phyloP scores from a whole-genome alignment of 2,113 vertebrate species.

The Epinephelus fuscoguttatus region DNA sequence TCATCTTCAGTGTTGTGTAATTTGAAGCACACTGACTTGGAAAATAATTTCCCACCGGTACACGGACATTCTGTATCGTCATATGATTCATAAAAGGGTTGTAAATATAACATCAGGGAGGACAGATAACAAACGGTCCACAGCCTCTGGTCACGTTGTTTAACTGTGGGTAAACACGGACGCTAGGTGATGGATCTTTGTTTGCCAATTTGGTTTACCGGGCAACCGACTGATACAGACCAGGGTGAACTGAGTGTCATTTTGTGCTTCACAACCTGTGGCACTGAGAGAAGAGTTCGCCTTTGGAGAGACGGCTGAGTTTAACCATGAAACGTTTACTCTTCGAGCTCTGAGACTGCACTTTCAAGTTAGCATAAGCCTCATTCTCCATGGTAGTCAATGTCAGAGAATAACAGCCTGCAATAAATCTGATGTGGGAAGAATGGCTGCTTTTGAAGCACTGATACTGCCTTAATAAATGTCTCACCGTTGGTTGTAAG shows the following conservation, averaged over 20 bases:
- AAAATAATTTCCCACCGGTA: slow-evolving; percentile 30
- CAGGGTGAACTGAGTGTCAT: slow-evolving; percentile 11
- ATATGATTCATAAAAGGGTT: slow-evolving; percentile 47
- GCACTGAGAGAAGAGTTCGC: slow-evolving; percentile 7
- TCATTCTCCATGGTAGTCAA: slow-evolving; percentile 24
- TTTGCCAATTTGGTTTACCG: slow-evolving; percentile 62
- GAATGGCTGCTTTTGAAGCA: slow-evolving; percentile 37
- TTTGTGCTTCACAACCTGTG: slow-evolving; percentile 7
- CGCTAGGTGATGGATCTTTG: slow-evolving; percentile 58
- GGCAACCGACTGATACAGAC: slow-evolving; percentile 49
- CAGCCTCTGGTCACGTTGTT: slow-evolving; percentile 33
- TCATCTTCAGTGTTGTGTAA: not conserved
- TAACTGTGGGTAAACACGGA: slow-evolving; percentile 56
- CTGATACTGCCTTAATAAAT: slow-evolving; percentile 17
- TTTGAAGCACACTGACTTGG: slow-evolving; percentile 1
- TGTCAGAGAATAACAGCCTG: slow-evolving; percentile 13
- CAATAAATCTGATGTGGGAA: slow-evolving; percentile 18
- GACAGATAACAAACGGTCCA: slow-evolving; percentile 46
- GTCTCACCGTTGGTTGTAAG: slow-evolving; percentile 17
- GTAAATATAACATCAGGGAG: slow-evolving; percentile 38
- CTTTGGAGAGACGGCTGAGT: not conserved
- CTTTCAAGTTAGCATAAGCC: slow-evolving; percentile 41
- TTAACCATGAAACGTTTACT: slow-evolving; percentile 37
- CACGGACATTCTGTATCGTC: slow-evolving; percentile 8
- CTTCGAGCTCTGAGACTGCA: slow-evolving; percentile 17